Evolutionary conservation across 2,888 invertebrate species (phyloP), one percentile per base, ranked within the genome.

Genomic region (Chaetogeoica ovagalla): DNA sequence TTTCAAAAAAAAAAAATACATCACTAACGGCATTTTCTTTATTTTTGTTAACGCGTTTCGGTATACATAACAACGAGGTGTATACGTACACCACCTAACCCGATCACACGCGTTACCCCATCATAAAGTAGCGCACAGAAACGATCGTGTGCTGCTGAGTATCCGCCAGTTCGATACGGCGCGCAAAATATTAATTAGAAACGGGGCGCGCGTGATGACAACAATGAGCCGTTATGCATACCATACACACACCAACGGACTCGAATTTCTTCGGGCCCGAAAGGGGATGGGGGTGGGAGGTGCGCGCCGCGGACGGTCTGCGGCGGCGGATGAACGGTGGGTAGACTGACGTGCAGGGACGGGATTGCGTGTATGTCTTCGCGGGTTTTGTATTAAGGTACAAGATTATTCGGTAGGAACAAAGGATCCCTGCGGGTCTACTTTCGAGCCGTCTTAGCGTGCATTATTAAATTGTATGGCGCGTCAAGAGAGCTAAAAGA

Each of bases 401-500:
- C 70, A 63, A 79, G 79, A 79, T 79, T 79, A 79, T 71, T 79
- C 79, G 79, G 79, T 65, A 79, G 70, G 70, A 71, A 79, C 79
- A 79, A 79, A 79, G 79, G 79, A 71, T 79, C 79, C 79, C 79
- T 63, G 79, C 79, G 79, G 70, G 79, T 79, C 71, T 79, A 71
- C 79, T 79, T 79, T 79, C 70, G 79, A 71, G 71, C 79, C 70
- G 79, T 79, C 79, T 79, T 79, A 79, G 71, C 79, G 79, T 79
- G 79, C 79, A 79, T 79, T 79, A 79, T 79, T 79, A 79, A 79
- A 79, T 79, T 79, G 79, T 71, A 52, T 15, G 62, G 63, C 79
- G 79, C 79, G 79, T 79, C 79, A 79, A 79, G 79, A 79, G 79
- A 79, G 79, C 79, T 65, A 71, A 79, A 79, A 79, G 79, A 79